Conservation (phyloP, 1,140 invertebrate species). For the Drosophila asahinai region DNA sequence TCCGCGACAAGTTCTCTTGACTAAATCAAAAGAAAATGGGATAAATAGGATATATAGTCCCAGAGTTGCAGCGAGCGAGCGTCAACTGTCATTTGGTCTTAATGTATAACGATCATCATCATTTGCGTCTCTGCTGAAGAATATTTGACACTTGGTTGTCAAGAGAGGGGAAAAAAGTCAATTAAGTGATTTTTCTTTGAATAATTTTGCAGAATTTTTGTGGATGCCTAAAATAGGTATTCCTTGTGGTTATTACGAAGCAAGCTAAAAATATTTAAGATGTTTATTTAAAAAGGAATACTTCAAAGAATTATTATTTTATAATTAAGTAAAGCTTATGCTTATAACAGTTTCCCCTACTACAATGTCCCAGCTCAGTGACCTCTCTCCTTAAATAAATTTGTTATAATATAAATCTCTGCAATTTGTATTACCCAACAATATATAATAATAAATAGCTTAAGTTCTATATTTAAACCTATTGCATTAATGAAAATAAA, state of each 20-base stretch:
- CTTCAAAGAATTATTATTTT: too few relatives aligned
- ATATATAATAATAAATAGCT: conserved; percentile 10
- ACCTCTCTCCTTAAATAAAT: background rate
- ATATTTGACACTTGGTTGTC: conserved; percentile 38
- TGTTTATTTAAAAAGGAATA: background rate
- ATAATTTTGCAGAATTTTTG: conserved; percentile 16
- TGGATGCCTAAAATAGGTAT: conserved; percentile 3
- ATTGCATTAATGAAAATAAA: conserved; percentile 38
- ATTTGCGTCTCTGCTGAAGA: conserved; percentile 53
- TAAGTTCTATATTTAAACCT: conserved; percentile 10
- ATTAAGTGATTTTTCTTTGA: conserved; percentile 51
- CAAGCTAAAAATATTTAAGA: background rate
- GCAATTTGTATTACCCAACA: background rate
- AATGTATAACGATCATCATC: conserved; percentile 59
- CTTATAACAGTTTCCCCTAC: too few relatives aligned
- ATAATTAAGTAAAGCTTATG: too few relatives aligned
- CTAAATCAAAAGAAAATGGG: conserved; percentile 37
- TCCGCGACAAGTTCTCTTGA: conserved; percentile 25
- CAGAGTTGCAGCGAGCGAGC: conserved; percentile 31
- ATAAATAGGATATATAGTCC: conserved; percentile 12
- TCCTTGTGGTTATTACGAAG: background rate
- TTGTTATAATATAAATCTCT: background rate
- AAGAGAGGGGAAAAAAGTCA: conserved; percentile 33
- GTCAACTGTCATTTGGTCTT: conserved; percentile 74
- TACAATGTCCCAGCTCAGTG: too few relatives aligned